Evolutionary conservation across 2,797 vertebrate genomes (phyloP), one percentile per base, ranked within the genome.

Genomic region (Huso huso): DNA sequence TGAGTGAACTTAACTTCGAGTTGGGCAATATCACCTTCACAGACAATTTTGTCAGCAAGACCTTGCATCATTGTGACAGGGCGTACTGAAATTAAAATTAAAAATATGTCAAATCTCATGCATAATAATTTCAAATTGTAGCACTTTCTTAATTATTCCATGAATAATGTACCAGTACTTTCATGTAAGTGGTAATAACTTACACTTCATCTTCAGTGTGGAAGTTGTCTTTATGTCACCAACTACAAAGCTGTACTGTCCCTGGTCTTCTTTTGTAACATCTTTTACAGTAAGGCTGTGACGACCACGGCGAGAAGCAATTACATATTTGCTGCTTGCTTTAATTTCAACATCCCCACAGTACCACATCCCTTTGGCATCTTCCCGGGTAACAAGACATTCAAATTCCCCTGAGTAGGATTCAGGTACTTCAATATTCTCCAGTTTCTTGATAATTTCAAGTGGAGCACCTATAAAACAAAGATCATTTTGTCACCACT

Each of bases 21-120:
- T 76, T 99, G 96, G 68, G 96, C 95, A 6, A 99, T 99, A 80
- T 99, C 97, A 18, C 96, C 93, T 81, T 99, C 97, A 15, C 97
- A 99, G 71, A 99, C 85, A 6, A 89, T 94, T 73, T 97, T 86
- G 82, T 99, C 95, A n/a, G 84, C 86, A 65, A 99, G 88, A 53
- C 94, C 95, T 84, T 98, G 95, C 77, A 99, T 86, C 77, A 99
- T 87, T 67, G 88, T 90, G 72, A 99, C 92, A 1, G 97, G 92
- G 6, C 95, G 95, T 75, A 97, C 97, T 99, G 70, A 58, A 65
- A 37, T 1, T 37, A 37, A 37, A 37, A 37, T 37, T 4, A 37
- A 37, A 37, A 37, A 37, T 37, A 37, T 37, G 23, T 37, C 23
- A 37, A 37, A 37, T 37, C 23, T 37, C 2, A 37, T 37, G 23